Percentiles rank a stretch among this genome's conserved stretches.
Conservation (phyloP, 2,888 invertebrate genomes). For the Athalia rosae region DNA sequence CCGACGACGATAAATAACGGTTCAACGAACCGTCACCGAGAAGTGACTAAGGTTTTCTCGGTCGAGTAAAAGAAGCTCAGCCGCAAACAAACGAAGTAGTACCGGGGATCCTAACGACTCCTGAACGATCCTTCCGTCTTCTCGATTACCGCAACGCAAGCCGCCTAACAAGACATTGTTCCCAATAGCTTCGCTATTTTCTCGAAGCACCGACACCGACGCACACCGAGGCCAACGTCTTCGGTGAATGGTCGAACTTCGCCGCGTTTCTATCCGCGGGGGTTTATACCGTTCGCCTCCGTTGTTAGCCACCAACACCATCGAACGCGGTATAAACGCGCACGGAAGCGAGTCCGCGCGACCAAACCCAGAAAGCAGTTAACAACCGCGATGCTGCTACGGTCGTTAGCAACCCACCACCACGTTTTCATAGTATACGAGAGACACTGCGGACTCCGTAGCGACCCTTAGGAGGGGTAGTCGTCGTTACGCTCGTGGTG, state of each 20-base stretch:
- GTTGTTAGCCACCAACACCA: conserved; percentile 32
- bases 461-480: neutral
- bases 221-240: conserved; percentile 6
- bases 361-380: conserved; percentile 64
- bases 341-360: conserved; percentile 23
- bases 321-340: neutral
- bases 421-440: conserved; percentile 25
- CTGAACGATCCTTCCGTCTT: conserved; percentile 57
- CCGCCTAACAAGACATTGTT: conserved; percentile 72
- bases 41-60: neutral
- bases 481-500: neutral
- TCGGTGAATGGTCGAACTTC: neutral
- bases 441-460: conserved; percentile 28
- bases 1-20: no score
- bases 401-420: conserved; percentile 68
- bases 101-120: conserved; percentile 64
- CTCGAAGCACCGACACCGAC: conserved; percentile 35
- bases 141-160: conserved; percentile 70
- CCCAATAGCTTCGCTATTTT: conserved; percentile 68
- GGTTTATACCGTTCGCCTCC: neutral
- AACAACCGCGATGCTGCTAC: conserved; percentile 68
- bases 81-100: conserved; percentile 58
- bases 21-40: no score
- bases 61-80: neutral
- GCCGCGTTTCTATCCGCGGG: no score